Base-by-base conservation (phyloP, 2,113 vertebrate species). In the Ptilonorhynchus violaceus region DNA sequence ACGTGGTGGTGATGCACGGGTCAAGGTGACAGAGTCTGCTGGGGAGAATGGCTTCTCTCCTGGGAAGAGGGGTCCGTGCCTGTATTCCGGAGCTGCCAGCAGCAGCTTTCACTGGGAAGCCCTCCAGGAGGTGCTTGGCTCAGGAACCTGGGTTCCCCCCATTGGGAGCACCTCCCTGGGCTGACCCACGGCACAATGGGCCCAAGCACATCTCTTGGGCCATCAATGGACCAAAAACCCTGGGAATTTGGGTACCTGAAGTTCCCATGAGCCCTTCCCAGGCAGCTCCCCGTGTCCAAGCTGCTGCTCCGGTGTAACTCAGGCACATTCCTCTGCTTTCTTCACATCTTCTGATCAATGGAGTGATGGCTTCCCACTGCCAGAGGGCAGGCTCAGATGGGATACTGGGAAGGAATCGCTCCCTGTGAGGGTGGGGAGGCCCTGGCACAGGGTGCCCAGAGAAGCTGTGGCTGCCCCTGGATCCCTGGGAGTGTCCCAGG, bases 191-290 rank as follows among this genome's bases (percentile, higher is more conserved):
- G n/a, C 3, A 1, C 16, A 4, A 2, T 0, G 30, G 31, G 15
- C 44, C 39, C 5, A 9, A 63, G 37, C 9, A 4, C 11, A 1
- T 9, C 42, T 24, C 2, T 4, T 4, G 30, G 66, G 53, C 37
- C 28, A 2, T 20, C 13, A 12, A 47, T 7, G 5, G 1, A 3
- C 27, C 22, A 2, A 20, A 17, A 2, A 28, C 2, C 1, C 23
- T 3, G 27, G 7, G 25, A 8, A 3, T 22, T 3, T 25, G 27
- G 25, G 15, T 9, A 1, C 50, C 44, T n/a, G 49, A 2, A 9
- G 72, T 7, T 9, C 15, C 1, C 1, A 19, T 3, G 5, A 15
- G 2, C 23, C 39, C 63, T 55, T n/a, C 37, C 62, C 88, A n/a
- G 19, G 1, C 50, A 20, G 31, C 35, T 47, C 30, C n/a, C 9